A percentile compares a stretch with the other conserved stretches of the same genome.
phyloP scores from a whole-genome alignment of 2,888 invertebrate genomes.

The Mechanitis messenoides region DNA sequence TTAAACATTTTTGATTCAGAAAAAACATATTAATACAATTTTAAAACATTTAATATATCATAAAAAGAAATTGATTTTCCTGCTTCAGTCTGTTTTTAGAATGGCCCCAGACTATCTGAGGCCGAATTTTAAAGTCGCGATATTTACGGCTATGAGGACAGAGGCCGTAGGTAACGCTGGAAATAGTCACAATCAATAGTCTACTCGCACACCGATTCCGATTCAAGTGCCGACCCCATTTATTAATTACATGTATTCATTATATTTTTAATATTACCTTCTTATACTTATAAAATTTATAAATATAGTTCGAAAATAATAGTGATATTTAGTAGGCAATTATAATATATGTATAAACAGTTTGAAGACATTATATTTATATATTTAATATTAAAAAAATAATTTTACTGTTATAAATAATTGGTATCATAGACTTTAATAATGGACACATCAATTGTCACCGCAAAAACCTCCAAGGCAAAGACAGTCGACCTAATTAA shows the following conservation, averaged over 20 bases:
- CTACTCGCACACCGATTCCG: constrained; percentile 3
- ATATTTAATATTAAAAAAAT: too few relatives aligned
- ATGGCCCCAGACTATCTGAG: too few relatives aligned
- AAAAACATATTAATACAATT: too few relatives aligned
- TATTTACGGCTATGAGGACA: constrained; percentile 6
- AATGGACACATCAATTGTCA: constrained; percentile 55
- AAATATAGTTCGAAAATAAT: too few relatives aligned
- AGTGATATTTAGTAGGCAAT: too few relatives aligned
- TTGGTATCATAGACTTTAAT: constrained; percentile 23
- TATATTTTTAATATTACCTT: not conserved
- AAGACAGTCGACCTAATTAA: constrained; percentile 62
- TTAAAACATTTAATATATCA: too few relatives aligned
- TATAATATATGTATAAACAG: too few relatives aligned
- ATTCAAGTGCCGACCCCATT: constrained; percentile 7
- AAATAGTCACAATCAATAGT: constrained; percentile 62
- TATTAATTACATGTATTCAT: not conserved
- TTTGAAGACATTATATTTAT: too few relatives aligned
- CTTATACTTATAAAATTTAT: not conserved
- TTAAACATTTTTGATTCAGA: too few relatives aligned
- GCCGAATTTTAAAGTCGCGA: not conserved
- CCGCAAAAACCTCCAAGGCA: constrained; percentile 58
- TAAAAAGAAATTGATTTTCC: too few relatives aligned
- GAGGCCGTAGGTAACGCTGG: constrained; percentile 37
- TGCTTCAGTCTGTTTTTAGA: too few relatives aligned
- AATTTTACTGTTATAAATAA: not conserved